Conservation (phyloP, 2,888 invertebrate genomes). For the Phaonia tiefii region DNA sequence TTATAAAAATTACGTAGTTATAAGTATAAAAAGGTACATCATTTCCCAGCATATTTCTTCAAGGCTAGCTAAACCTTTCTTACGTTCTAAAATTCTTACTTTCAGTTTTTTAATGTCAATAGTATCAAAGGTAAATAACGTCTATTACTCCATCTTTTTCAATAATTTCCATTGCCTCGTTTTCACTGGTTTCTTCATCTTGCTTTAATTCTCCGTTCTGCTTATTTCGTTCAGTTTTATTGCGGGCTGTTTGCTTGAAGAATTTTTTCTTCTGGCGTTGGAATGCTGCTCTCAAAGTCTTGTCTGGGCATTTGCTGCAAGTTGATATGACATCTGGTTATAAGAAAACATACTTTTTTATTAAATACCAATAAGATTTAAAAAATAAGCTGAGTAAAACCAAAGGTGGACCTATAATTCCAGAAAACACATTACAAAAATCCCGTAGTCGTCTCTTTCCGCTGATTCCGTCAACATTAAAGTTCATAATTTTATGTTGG, state of each 20-base stretch:
- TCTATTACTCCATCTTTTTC: no score
- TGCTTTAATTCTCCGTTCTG: neutral
- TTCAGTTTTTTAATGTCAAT: no score
- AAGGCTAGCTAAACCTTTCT: slow-evolving; percentile 22
- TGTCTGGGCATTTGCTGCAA: slow-evolving; percentile 29
- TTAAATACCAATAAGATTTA: slow-evolving; percentile 7
- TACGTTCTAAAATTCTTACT: no score
- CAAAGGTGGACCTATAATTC: neutral
- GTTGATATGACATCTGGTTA: slow-evolving; percentile 41
- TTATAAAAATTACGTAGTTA: no score
- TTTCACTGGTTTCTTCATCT: no score
- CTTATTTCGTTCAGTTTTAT: slow-evolving; percentile 24
- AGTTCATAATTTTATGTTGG: slow-evolving; percentile 1
- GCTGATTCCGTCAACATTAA: neutral
- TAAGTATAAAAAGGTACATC: no score
- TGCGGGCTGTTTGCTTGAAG: slow-evolving; percentile 42
- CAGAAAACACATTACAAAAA: neutral
- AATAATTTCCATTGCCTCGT: no score
- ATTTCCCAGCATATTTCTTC: neutral
- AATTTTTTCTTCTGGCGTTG: slow-evolving; percentile 30
- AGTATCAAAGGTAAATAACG: no score
- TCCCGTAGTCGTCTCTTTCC: neutral
- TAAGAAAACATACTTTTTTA: slow-evolving; percentile 1
- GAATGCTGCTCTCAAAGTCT: slow-evolving; percentile 35
- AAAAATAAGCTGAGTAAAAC: no score